These are phyloP conservation scores for Solea senegalensis DNA, from an alignment of 2,113 vertebrate genomes.

Conservation along the genomic window DNA sequence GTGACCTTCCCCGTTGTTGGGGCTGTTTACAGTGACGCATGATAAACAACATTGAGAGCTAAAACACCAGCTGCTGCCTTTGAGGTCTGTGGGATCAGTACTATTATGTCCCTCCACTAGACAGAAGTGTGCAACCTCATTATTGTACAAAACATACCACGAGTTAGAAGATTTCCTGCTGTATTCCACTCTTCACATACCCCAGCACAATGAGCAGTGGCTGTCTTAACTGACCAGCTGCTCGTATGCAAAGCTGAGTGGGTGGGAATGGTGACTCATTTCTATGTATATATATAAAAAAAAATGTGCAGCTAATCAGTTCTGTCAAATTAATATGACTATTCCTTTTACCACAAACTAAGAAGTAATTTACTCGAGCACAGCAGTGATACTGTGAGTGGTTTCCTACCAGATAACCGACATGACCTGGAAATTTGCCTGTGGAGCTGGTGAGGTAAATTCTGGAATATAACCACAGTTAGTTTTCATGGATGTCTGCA, in stretches of 20 bases:
- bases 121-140: neutral
- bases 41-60: constrained; percentile 15
- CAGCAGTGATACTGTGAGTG: neutral
- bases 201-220: neutral
- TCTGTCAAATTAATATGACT: no score
- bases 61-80: neutral
- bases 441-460: no score
- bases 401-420: neutral
- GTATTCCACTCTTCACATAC: neutral
- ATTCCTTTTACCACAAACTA: no score
- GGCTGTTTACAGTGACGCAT: constrained; percentile 12
- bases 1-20: constrained; percentile 30
- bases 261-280: constrained; percentile 5
- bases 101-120: neutral
- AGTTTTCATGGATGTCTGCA: no score
- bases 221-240: constrained; percentile 3
- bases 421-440: no score
- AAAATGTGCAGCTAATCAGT: neutral
- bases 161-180: neutral
- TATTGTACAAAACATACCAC: neutral
- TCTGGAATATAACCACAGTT: no score
- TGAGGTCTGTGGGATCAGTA: neutral
- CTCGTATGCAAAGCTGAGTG: constrained; percentile 25
- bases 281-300: constrained; percentile 17
- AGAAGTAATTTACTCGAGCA: neutral